Evolutionary conservation across 2,888 invertebrate genomes (phyloP).

Genomic region (Parascotia fuliginaria): DNA sequence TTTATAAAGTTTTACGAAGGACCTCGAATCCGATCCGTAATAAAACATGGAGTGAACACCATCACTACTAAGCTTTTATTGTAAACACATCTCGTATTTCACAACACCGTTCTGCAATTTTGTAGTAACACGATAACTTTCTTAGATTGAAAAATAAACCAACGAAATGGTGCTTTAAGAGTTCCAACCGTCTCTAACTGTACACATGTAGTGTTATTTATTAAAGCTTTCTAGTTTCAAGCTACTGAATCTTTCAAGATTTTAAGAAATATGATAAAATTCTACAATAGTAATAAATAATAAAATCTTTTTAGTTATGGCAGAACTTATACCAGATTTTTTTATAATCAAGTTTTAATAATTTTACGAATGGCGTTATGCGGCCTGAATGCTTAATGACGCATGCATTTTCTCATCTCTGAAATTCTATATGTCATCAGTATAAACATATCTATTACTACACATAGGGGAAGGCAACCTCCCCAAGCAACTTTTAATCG

Average conservation of each 20-base stretch:
- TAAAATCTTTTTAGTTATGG: background rate
- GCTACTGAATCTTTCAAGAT: background rate
- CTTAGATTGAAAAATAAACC: constrained; percentile 32
- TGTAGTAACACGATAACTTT: constrained; percentile 7
- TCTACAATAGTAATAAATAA: background rate
- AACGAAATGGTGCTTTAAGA: constrained; percentile 4
- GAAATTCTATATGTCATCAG: no score
- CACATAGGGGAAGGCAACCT: no score
- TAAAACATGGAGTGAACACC: background rate
- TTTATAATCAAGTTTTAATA: no score
- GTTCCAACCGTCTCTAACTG: background rate
- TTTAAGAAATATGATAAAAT: background rate
- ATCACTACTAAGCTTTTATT: background rate
- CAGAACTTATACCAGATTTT: no score
- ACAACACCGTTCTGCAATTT: constrained; percentile 3
- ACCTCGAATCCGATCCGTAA: background rate
- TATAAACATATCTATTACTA: no score
- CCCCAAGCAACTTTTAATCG: no score
- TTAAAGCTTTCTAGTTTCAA: background rate
- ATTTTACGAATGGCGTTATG: no score
- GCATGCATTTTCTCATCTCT: no score
- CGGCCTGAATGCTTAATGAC: no score
- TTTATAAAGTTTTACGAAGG: no score
- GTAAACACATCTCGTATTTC: constrained; percentile 4
- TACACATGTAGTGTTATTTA: background rate